A percentile compares a stretch with the other conserved stretches of the same genome.
Evolutionary conservation across 2,797 vertebrate genomes (phyloP).

Genomic region (Euthynnus affinis): DNA sequence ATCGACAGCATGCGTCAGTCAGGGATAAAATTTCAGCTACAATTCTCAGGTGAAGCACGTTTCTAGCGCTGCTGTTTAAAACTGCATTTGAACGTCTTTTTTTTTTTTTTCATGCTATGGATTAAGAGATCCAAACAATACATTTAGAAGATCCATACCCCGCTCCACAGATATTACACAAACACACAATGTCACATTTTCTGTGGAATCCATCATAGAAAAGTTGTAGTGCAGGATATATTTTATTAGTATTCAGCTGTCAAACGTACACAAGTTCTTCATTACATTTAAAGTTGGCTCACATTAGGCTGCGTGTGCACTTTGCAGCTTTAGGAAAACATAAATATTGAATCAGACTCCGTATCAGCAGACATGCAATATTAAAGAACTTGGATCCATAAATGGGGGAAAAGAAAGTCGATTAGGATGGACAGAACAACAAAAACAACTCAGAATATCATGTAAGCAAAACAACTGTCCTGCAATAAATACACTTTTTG

Average conservation of each 20-base stretch:
- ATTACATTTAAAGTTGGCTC: neutral
- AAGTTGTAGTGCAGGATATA: neutral
- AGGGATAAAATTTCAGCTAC: constrained; percentile 1
- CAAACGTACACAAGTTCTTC: neutral
- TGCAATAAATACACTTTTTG: neutral
- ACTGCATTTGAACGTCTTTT: neutral
- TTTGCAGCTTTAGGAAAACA: neutral
- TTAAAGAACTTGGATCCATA: neutral
- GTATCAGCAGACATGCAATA: neutral
- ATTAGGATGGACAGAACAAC: neutral
- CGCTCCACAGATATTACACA: neutral
- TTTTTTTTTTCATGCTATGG: neutral
- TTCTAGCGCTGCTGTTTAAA: constrained; percentile 1
- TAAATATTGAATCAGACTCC: neutral
- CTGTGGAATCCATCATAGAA: neutral
- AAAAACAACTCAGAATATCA: neutral
- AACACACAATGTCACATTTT: neutral
- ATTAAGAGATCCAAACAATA: neutral
- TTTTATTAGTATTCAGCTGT: neutral
- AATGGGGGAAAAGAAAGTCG: neutral
- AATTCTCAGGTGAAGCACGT: constrained; percentile 8
- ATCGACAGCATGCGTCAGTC: constrained; percentile 15
- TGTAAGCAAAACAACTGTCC: no score
- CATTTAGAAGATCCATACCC: neutral
- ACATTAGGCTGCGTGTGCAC: neutral